These are phyloP conservation scores for Hystrix cristata DNA, from an alignment of 2,113 vertebrate species.

Conservation along the genomic window DNA sequence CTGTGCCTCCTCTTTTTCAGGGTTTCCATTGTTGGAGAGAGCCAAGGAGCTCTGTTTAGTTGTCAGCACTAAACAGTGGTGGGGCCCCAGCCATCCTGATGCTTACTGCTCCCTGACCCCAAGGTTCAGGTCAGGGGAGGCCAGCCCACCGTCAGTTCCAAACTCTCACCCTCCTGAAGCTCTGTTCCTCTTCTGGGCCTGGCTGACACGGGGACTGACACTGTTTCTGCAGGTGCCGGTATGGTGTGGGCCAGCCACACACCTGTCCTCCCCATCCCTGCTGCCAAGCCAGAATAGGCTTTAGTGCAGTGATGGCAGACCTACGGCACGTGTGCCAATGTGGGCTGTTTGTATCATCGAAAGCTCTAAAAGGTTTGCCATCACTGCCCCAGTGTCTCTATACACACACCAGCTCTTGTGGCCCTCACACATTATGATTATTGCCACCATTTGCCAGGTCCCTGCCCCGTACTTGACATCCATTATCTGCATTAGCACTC, in stretches of 20 bases:
- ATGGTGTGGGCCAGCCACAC: background rate
- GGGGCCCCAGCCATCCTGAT: background rate
- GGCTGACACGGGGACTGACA: background rate
- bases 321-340: background rate
- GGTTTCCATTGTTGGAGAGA: background rate
- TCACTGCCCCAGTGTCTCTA: background rate
- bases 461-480: constrained; percentile 50
- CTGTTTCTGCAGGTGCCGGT: background rate
- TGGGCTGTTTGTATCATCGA: background rate
- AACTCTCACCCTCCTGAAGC: background rate
- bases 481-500: constrained; percentile 57
- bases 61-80: background rate
- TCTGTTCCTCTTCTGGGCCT: background rate
- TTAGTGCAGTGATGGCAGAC: background rate
- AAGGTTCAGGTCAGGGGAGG: too few relatives aligned
- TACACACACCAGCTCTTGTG: background rate
- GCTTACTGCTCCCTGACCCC: background rate
- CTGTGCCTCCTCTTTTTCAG: background rate
- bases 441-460: constrained; percentile 62
- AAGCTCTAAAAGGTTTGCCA: background rate
- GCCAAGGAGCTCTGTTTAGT: background rate
- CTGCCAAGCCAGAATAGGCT: background rate
- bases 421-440: constrained; percentile 6
- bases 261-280: background rate
- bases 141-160: background rate